Evolutionary conservation across 2,113 vertebrate genomes (phyloP).

Genomic region (Bothrops jararaca): DNA sequence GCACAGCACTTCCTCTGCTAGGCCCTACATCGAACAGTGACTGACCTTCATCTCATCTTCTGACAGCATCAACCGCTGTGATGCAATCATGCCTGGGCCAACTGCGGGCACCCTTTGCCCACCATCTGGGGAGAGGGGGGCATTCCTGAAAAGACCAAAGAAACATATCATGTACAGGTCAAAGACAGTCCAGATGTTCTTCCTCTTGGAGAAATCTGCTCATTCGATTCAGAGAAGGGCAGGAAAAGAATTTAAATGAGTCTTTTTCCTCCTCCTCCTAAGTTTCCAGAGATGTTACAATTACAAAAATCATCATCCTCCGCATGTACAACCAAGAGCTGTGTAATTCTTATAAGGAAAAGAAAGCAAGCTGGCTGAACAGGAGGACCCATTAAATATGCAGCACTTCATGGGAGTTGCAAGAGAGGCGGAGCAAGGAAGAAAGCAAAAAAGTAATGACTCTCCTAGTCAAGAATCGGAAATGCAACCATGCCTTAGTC

Average conservation of each 20-base stretch:
- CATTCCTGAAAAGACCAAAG: neutral
- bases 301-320: neutral
- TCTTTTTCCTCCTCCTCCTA: neutral
- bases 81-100: neutral
- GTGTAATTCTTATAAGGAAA: neutral
- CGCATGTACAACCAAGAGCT: neutral
- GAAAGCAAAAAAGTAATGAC: neutral
- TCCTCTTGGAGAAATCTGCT: neutral
- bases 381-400: neutral
- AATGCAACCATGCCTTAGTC: neutral
- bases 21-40: neutral
- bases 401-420: neutral
- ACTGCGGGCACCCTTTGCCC: neutral
- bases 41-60: constrained; percentile 79
- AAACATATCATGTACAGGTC: constrained; percentile 35
- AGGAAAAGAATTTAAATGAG: neutral
- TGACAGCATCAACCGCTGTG: constrained; percentile 69
- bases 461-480: neutral
- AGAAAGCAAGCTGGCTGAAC: neutral
- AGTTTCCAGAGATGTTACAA: neutral
- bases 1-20: neutral
- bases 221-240: too few species aligned
- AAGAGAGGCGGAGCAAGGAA: too few species aligned
- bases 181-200: neutral
- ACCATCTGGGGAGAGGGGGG: constrained; percentile 35